Percentiles rank a stretch among this genome's conserved stretches.
Conservation (phyloP, 2,113 vertebrate species). For the Cyanoderma ruficeps region DNA sequence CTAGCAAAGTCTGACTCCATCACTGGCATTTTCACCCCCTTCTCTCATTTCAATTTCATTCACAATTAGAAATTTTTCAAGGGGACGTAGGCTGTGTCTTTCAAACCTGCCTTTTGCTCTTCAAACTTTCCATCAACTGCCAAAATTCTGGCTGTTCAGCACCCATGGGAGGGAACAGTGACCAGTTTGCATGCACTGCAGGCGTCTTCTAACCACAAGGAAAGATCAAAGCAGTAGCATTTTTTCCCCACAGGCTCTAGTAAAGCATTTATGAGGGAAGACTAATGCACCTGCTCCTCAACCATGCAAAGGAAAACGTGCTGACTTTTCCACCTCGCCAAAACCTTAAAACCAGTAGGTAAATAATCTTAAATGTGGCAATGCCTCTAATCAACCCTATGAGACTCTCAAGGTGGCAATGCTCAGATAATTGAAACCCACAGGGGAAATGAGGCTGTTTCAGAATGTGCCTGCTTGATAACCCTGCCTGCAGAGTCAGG, state of each 20-base stretch:
- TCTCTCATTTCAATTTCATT: background rate
- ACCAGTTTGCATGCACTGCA: background rate
- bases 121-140: background rate
- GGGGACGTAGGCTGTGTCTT: background rate
- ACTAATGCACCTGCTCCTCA: background rate
- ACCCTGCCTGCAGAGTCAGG: background rate
- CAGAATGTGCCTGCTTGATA: background rate
- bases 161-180: background rate
- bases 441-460: background rate
- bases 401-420: background rate
- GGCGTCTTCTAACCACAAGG: background rate
- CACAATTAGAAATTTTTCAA: background rate
- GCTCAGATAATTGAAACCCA: background rate
- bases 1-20: background rate
- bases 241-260: background rate
- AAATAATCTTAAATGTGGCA: background rate
- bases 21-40: background rate
- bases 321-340: background rate
- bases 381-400: background rate
- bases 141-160: background rate
- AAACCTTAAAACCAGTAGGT: background rate
- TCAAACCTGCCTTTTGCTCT: background rate
- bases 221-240: background rate
- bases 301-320: accelerated
- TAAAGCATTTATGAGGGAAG: background rate